phyloP scores from a whole-genome alignment of 2,113 vertebrate species.

The Capra hircus region DNA sequence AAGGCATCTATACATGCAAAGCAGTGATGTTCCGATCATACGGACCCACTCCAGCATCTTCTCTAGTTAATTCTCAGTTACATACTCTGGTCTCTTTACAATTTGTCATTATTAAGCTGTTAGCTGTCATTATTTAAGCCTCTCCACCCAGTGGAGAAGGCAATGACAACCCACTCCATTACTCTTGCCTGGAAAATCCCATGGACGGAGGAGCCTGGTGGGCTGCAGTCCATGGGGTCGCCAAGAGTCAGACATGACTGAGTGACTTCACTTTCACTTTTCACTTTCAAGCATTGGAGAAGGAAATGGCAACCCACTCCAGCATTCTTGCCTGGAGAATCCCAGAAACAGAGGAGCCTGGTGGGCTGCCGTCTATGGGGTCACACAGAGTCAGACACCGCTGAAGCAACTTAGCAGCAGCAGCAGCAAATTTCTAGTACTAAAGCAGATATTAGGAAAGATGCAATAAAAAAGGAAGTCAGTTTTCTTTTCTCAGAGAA shows the following conservation, averaged over 20 bases:
- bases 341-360: fast-evolving
- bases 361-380: background rate
- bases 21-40: background rate
- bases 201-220: fast-evolving
- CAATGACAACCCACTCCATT: fast-evolving
- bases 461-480: background rate
- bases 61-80: background rate
- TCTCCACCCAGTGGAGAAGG: background rate
- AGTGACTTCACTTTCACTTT: background rate
- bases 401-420: background rate
- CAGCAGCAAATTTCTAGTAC: background rate
- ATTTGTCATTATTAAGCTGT: background rate
- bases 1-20: background rate
- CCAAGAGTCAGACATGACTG: background rate
- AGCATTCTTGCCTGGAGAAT: background rate
- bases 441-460: background rate
- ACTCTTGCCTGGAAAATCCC: background rate
- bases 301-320: background rate
- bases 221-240: background rate
- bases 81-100: background rate
- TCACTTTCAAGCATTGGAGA: background rate
- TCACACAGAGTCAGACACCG: fast-evolving
- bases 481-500: background rate
- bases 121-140: background rate
- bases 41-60: background rate